Evolutionary conservation across 2,113 vertebrate species (phyloP), one percentile per base, ranked within the genome.

Genomic region (Sceloporus tristichus): DNA sequence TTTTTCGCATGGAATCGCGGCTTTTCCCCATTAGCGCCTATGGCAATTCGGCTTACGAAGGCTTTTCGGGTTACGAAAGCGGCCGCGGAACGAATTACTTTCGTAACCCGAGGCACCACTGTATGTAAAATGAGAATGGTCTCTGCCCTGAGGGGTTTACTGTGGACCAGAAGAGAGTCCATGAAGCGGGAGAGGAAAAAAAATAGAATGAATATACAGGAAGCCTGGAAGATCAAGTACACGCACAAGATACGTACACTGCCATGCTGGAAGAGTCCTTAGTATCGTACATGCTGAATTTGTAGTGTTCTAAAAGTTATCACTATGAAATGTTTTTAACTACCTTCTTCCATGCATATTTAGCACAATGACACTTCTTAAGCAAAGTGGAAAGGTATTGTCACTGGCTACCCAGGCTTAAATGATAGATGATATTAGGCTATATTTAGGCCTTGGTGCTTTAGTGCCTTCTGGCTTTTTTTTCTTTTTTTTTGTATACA

Each of bases 301-400:
- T 62, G 70, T 34, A 29, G 18, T 65, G 25, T 76, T 83, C 62
- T 38, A 66, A 76, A 86, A 83, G 65, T 48, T 79, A 83, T 83
- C 34, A 38, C 19, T 29, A 62, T 6, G 70, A 48, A 6, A 34
- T 81, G 78, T 87, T 42, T 2, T 75, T 8, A 77, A 86, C 27
- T 27, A 71, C 68, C 25, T 29, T 71, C 86, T 56, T 27, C 66
- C 74, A 79, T 88, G 27, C 38, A 10, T 54, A 70, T 2, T 79
- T 93, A 62, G 93, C 68, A 18, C 34, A 25, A 38, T n/a, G 23
- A 40, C 53, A 71, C 27, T n/a, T 59, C 77, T 34, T 85, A 85
- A 70, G 75, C 54, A 21, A 16, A 38, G 3, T 3, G 34, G 0
- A 1, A 87, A 23, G 21, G 23, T 53, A 9, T 13, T 34, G 59